Conservation (phyloP, 2,888 invertebrate genomes). For the Chironomus riparius region DNA sequence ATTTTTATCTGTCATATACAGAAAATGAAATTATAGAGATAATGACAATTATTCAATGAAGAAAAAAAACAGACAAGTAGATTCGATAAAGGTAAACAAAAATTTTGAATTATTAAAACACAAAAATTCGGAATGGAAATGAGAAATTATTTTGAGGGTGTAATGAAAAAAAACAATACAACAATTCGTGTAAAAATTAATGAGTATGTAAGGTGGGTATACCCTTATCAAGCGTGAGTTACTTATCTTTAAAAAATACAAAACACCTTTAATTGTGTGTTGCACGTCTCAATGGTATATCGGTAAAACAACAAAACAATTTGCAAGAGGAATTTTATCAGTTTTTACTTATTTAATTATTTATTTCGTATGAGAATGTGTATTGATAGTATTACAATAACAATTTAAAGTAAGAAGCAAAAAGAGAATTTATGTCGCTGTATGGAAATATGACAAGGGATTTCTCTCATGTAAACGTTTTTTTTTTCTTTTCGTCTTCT, state of each 20-base stretch:
- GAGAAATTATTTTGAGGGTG: too few species aligned
- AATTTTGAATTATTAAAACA: too few species aligned
- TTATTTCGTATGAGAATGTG: not conserved
- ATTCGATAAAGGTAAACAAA: too few species aligned
- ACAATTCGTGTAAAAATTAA: too few species aligned
- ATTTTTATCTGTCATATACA: slow-evolving; percentile 26
- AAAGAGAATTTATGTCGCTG: not conserved
- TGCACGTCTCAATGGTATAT: not conserved
- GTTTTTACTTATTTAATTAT: not conserved
- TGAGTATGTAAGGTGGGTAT: not conserved
- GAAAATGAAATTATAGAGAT: not conserved
- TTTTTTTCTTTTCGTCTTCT: too few species aligned
- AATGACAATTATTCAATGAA: slow-evolving; percentile 10
- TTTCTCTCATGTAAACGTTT: not conserved
- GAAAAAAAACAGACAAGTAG: too few species aligned
- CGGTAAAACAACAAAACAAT: not conserved
- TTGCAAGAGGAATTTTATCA: slow-evolving; percentile 5
- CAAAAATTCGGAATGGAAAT: too few species aligned
- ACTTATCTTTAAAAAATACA: not conserved
- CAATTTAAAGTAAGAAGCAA: not conserved
- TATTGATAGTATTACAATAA: not conserved
- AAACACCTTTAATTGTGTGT: not conserved
- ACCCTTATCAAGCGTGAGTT: not conserved
- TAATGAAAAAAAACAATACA: not conserved
- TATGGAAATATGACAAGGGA: not conserved